Evolutionary conservation across 2,888 invertebrate species (phyloP), one percentile per base, ranked within the genome.

Genomic region (Aradus depressus): DNA sequence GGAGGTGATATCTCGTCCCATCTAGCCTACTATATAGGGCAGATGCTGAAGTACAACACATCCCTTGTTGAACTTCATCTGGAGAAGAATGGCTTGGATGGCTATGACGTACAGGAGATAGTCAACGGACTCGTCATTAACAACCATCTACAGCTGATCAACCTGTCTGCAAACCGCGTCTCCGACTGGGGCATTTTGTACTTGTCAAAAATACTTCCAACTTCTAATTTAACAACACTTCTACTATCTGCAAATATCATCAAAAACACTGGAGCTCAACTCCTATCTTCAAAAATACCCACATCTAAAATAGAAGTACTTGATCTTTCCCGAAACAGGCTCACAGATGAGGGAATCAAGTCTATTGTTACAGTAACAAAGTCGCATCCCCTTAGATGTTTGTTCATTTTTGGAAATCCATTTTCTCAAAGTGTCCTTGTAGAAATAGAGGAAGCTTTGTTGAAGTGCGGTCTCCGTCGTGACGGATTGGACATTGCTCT

Each of bases 161-260:
- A 81, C 66, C 62, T 80, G 5, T 72, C 74, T 2, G 73, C 72
- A 4, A 80, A 80, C 58, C 67, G 67, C 1, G 75, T 80, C 3
- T 68, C 69, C 3, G 69, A 76, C 60, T n/a, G n/a, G n/a, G n/a
- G 14, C 37, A 37, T 18, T 37, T 18, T 37, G 10, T 8, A 14
- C 8, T 37, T 18, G 14, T 16, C 37, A 8, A 37, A n/a, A n/a
- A n/a, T n/a, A n/a, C n/a, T n/a, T n/a, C n/a, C n/a, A n/a, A n/a
- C n/a, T n/a, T n/a, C n/a, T n/a, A n/a, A n/a, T n/a, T n/a, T n/a
- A n/a, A n/a, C n/a, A n/a, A n/a, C n/a, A n/a, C n/a, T n/a, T n/a
- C n/a, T n/a, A n/a, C n/a, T n/a, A n/a, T n/a, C n/a, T n/a, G n/a
- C n/a, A n/a, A n/a, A n/a, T n/a, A n/a, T n/a, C n/a, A n/a, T n/a